Percentiles rank a stretch among this genome's conserved stretches.
phyloP scores from a whole-genome alignment of 2,113 vertebrate genomes.

The Camelus bactrianus region DNA sequence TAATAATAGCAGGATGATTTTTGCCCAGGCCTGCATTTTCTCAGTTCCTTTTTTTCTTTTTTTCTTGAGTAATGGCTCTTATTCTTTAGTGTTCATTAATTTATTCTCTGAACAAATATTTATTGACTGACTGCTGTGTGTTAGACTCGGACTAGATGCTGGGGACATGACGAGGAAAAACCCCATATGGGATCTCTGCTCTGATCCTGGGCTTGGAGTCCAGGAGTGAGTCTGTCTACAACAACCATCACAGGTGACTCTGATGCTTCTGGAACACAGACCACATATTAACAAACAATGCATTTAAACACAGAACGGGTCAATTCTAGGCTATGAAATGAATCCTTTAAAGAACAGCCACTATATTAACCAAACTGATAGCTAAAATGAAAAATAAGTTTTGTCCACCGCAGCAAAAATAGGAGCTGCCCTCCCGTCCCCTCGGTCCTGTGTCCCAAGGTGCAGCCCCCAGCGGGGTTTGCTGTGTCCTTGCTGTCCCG shows the following conservation, averaged over 20 bases:
- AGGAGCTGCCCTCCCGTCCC: background rate
- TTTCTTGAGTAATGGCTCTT: background rate
- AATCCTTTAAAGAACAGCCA: background rate
- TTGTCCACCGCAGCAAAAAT: background rate
- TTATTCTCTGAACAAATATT: background rate
- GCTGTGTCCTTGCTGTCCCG: background rate
- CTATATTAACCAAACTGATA: background rate
- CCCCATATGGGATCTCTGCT: background rate
- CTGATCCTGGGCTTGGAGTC: background rate
- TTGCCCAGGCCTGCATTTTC: background rate
- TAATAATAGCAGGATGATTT: background rate
- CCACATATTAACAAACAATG: background rate
- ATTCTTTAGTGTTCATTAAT: background rate
- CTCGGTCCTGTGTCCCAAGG: accelerated
- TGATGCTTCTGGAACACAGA: too few relatives aligned
- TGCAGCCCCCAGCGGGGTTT: accelerated
- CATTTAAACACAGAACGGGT: background rate
- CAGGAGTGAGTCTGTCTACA: too few relatives aligned
- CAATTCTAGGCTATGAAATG: background rate
- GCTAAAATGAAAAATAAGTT: background rate
- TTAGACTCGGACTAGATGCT: background rate
- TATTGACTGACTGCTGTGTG: background rate
- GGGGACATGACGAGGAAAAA: background rate
- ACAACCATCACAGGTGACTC: accelerated
- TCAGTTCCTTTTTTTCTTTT: background rate